Evolutionary conservation across 2,113 vertebrate genomes (phyloP), one percentile per base, ranked within the genome.

Genomic region (Zeus faber): DNA sequence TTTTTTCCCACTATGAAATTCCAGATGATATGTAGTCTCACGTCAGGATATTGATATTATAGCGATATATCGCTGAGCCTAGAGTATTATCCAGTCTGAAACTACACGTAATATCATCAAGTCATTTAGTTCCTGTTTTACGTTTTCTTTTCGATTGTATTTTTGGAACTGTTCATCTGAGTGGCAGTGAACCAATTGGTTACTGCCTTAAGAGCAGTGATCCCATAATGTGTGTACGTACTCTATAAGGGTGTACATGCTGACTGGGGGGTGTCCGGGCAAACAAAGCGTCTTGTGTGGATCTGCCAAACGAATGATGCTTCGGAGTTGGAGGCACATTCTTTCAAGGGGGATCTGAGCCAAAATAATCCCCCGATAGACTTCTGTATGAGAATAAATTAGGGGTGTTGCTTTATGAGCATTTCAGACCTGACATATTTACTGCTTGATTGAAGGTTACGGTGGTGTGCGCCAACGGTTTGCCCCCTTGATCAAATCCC

Each of bases 381-480:
- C 51, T 43, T 49, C 20, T 24, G 52, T 54, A 72, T 21, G 4
- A 39, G 41, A 37, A 35, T 31, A 78, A 84, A 81, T 79, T 14
- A 80, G 64, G 37, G 69, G 58, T 77, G 50, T 33, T 54, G 46
- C 44, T 80, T 85, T 81, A 82, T 77, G 64, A 77, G 74, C 49
- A n/a, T 0, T 48, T 79, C 70, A 59, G 6, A 63, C 31, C 52
- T 81, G 82, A 85, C 80, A 81, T 44, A 60, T 85, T 81, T 77
- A 79, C 63, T 40, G 1, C 68, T 50, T 77, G 73, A 79, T 75
- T 85, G 58, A 72, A 69, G 80, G 70, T 71, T 81, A 62, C 61
- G 49, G 43, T 11, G 37, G 27, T 39, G 31, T 52, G 71, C 20
- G 9, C 62, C 39, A 11, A 0, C 49, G 55, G 31, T 50, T 41